phyloP scores from a whole-genome alignment of 1,140 invertebrate genomes.

The Chironomus striatipennis region DNA sequence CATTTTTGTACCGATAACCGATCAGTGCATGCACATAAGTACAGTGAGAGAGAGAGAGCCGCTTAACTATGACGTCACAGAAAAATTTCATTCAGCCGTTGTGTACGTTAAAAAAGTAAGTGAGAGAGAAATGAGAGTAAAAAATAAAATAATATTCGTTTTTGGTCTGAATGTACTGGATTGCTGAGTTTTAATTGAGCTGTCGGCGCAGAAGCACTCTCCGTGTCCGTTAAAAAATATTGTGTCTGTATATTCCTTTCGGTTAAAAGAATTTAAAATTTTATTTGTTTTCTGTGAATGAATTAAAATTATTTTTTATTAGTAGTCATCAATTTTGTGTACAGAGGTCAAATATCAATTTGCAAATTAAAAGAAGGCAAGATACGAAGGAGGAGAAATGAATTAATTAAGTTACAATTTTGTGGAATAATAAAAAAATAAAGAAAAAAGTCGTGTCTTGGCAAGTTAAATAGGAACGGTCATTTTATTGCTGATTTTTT shows the following conservation, averaged over 20 bases:
- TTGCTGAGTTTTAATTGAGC: slow-evolving; percentile 11
- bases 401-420: background rate
- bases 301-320: background rate
- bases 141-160: background rate
- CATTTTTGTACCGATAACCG: no score
- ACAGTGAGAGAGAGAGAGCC: background rate
- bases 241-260: background rate
- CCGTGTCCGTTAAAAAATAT: background rate
- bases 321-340: background rate
- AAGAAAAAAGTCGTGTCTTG: no score
- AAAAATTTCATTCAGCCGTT: background rate
- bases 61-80: background rate
- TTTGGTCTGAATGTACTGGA: background rate
- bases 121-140: background rate
- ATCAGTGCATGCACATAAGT: no score
- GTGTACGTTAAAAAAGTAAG: background rate
- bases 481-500: no score
- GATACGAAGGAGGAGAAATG: background rate
- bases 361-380: background rate
- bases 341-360: slow-evolving; percentile 1
- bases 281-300: no score
- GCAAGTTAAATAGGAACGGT: no score
- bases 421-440: no score
- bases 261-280: background rate
- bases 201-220: slow-evolving; percentile 15